These are phyloP conservation scores for Xenentodon cancila DNA, from an alignment of 2,797 vertebrate genomes.

Conservation along the genomic window DNA sequence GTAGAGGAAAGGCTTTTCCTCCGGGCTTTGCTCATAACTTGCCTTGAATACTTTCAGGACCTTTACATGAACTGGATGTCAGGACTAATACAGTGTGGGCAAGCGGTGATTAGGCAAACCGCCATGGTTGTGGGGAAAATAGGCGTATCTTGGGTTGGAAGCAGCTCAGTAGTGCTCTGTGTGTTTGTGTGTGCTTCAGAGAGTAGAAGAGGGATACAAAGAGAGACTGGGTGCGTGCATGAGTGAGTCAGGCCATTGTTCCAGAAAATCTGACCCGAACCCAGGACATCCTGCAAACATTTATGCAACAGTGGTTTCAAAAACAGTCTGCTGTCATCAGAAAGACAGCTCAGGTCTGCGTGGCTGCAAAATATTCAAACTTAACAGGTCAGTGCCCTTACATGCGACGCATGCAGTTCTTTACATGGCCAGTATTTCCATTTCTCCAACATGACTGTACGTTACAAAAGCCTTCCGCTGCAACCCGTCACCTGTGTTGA, in stretches of 20 bases:
- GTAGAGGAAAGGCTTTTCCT: constrained; percentile 7
- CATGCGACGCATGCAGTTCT: background rate
- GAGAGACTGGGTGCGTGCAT: constrained; percentile 51
- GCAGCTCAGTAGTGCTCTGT: constrained; percentile 15
- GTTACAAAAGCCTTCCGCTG: constrained; percentile 6
- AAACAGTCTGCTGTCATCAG: constrained; percentile 43
- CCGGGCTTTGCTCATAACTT: background rate
- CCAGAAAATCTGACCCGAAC: constrained; percentile 73
- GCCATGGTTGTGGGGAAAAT: constrained; percentile 2
- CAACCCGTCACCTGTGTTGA: constrained; percentile 11
- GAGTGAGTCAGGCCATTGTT: constrained; percentile 70
- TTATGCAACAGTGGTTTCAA: constrained; percentile 55
- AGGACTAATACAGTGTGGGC: constrained; percentile 8
- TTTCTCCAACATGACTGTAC: background rate
- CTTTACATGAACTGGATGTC: constrained; percentile 26
- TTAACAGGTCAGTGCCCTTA: constrained; percentile 4
- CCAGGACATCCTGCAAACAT: constrained; percentile 72
- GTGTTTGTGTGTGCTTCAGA: constrained; percentile 13
- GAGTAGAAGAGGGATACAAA: constrained; percentile 45
- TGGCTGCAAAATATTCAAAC: constrained; percentile 13
- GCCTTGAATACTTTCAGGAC: constrained; percentile 16
- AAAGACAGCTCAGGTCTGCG: constrained; percentile 24
- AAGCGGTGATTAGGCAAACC: constrained; percentile 9
- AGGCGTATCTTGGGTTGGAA: constrained; percentile 17
- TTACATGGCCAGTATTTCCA: background rate